Percentiles rank a stretch among this genome's conserved stretches.
Evolutionary conservation across 2,113 vertebrate genomes (phyloP).

Genomic region (Phylloscopus trochiloides): DNA sequence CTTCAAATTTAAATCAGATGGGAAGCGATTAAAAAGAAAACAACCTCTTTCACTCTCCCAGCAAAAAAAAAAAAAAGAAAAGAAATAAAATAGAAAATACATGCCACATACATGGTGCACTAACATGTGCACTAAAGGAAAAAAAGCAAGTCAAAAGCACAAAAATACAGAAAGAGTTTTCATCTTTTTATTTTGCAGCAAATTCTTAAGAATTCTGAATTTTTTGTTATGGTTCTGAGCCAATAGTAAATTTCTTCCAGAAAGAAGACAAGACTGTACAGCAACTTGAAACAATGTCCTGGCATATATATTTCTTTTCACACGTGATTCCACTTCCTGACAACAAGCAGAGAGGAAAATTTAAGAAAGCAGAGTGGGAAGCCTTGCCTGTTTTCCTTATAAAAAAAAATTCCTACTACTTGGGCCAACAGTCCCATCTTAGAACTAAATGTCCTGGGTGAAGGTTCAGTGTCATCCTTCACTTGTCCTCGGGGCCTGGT

Average conservation of each 20-base stretch:
- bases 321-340: background rate
- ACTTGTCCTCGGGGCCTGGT: background rate
- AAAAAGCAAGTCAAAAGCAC: background rate
- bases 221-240: background rate
- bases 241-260: constrained; percentile 8
- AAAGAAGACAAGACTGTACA: background rate
- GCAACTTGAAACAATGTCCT: constrained; percentile 17
- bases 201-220: background rate
- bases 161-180: background rate
- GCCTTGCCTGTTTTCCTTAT: background rate
- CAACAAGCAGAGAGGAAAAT: constrained; percentile 25
- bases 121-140: background rate
- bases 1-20: constrained; percentile 57
- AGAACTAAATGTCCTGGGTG: background rate
- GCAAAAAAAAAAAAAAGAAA: background rate
- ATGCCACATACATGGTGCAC: background rate
- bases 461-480: background rate
- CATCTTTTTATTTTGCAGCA: background rate
- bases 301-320: background rate
- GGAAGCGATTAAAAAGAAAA: background rate
- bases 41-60: background rate
- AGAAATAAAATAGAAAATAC: background rate
- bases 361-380: background rate
- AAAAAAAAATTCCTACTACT: background rate
- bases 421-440: background rate